phyloP scores from a whole-genome alignment of 2,888 invertebrate species.

The Azorinus chamasolen region DNA sequence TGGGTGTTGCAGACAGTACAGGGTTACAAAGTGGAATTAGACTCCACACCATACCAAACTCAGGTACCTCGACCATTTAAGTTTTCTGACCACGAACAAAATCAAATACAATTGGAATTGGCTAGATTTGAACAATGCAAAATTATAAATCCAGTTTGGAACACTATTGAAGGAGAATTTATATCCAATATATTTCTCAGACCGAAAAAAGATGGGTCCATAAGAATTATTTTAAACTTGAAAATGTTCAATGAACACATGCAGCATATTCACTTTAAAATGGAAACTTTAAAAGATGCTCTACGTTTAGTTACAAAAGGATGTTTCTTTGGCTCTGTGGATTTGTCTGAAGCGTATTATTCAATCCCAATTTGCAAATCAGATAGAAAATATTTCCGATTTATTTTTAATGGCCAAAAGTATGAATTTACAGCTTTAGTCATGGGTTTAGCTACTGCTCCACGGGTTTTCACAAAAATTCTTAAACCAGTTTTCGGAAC shows the following conservation, averaged over 20 bases:
- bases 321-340: slow-evolving; percentile 47
- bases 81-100: slow-evolving; percentile 16
- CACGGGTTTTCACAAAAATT: slow-evolving; percentile 45
- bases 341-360: slow-evolving; percentile 52
- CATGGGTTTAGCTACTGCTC: slow-evolving; percentile 36
- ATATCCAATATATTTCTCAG: slow-evolving; percentile 39
- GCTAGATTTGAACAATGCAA: slow-evolving; percentile 12
- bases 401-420: too few species aligned
- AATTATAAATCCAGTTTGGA: slow-evolving; percentile 29
- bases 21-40: slow-evolving; percentile 41
- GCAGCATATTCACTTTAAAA: slow-evolving; percentile 45
- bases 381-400: slow-evolving; percentile 51
- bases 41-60: slow-evolving; percentile 13
- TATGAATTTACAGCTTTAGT: too few species aligned
- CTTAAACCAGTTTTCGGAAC: slow-evolving; percentile 57
- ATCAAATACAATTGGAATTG: slow-evolving; percentile 28
- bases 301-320: slow-evolving; percentile 23
- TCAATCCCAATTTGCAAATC: slow-evolving; percentile 18
- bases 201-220: slow-evolving; percentile 31
- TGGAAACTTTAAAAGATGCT: slow-evolving; percentile 53
- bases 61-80: slow-evolving; percentile 22
- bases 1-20: slow-evolving; percentile 30
- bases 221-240: slow-evolving; percentile 38
- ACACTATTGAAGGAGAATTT: slow-evolving; percentile 12
- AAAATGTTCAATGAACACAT: slow-evolving; percentile 41